Percentiles rank a stretch among this genome's conserved stretches.
These are phyloP conservation scores for Noctua janthe DNA, from an alignment of 2,888 invertebrate species.

Conservation along the genomic window DNA sequence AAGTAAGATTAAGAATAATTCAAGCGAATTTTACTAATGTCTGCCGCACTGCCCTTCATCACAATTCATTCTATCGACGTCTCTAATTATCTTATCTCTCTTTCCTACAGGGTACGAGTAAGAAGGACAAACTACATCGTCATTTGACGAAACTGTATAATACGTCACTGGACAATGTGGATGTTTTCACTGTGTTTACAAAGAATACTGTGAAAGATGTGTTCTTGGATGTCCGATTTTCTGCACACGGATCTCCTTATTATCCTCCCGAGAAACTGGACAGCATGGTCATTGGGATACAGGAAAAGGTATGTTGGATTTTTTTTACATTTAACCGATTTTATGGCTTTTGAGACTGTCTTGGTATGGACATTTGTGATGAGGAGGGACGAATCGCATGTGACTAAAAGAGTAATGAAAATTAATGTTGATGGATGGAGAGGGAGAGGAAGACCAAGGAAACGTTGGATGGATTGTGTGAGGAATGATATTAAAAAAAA, in stretches of 20 bases:
- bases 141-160: slow-evolving; percentile 92
- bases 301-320: slow-evolving; percentile 89
- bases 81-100: slow-evolving; percentile 43
- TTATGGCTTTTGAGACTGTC: background rate
- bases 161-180: slow-evolving; percentile 95
- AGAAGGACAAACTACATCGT: slow-evolving; percentile 92
- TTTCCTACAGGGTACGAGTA: slow-evolving; percentile 91
- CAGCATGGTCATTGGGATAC: slow-evolving; percentile 94
- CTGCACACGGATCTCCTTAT: slow-evolving; percentile 98
- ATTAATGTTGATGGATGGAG: too few relatives aligned
- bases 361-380: too few relatives aligned
- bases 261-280: slow-evolving; percentile 97
- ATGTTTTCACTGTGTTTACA: slow-evolving; percentile 97
- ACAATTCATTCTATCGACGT: slow-evolving; percentile 45
- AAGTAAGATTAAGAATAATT: slow-evolving; percentile 52
- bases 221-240: slow-evolving; percentile 96
- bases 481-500: too few relatives aligned
- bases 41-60: slow-evolving; percentile 44
- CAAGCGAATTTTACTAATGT: slow-evolving; percentile 55
- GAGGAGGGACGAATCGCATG: too few relatives aligned
- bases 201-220: slow-evolving; percentile 91
- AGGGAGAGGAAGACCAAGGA: too few relatives aligned
- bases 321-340: background rate
- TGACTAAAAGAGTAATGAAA: too few relatives aligned
- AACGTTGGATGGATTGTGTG: too few relatives aligned